Conservation (phyloP, 1,140 invertebrate species). For the Akabosia matsudoensis region DNA sequence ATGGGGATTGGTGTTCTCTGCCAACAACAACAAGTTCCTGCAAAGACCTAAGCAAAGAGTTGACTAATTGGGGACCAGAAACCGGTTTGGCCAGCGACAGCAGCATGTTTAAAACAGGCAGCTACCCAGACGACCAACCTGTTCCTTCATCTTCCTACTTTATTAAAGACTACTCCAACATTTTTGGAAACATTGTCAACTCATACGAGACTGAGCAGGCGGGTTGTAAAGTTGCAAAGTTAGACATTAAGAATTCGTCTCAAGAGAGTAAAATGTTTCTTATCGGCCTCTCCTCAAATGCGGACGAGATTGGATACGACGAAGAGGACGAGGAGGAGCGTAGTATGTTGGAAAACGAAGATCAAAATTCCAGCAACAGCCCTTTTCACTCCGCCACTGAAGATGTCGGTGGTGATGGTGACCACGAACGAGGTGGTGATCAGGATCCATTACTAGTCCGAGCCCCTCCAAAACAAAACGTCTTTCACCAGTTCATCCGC, state of each 20-base stretch:
- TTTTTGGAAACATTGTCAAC: constrained; percentile 29
- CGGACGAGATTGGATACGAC: neutral
- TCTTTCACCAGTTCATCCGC: constrained; percentile 19
- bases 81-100: neutral
- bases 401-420: constrained; percentile 26
- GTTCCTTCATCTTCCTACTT: neutral
- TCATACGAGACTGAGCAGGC: constrained; percentile 1
- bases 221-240: neutral
- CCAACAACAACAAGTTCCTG: neutral
- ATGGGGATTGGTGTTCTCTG: neutral
- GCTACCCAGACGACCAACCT: neutral
- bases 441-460: constrained; percentile 38
- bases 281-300: constrained; percentile 4
- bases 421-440: constrained; percentile 34
- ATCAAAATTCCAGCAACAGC: constrained; percentile 38
- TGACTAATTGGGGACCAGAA: constrained; percentile 2
- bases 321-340: constrained; percentile 9
- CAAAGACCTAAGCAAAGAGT: neutral
- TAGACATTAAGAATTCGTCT: neutral
- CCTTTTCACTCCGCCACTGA: constrained; percentile 43
- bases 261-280: constrained; percentile 22
- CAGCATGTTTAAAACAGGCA: neutral
- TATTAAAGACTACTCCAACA: constrained; percentile 11
- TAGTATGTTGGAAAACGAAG: constrained; percentile 18
- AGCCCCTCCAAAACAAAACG: constrained; percentile 32